Conservation (phyloP, 1,140 invertebrate genomes). For the Scaptomyza graminum region DNA sequence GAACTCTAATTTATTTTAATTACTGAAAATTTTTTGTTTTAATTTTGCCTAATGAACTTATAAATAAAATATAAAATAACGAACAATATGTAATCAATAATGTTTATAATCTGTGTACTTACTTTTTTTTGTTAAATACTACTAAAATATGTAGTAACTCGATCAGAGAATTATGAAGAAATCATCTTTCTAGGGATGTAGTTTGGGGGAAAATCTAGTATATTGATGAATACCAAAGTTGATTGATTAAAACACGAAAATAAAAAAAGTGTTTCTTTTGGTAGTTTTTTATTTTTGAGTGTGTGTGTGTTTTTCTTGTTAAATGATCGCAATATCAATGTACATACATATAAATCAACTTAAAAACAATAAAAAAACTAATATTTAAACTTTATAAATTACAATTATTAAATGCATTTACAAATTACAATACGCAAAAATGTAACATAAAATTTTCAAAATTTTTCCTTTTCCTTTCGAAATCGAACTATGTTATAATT, state of each 20-base stretch:
- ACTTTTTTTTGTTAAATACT: background rate
- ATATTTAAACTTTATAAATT: slow-evolving; percentile 62
- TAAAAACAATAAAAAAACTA: slow-evolving; percentile 75
- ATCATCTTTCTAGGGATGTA: no score
- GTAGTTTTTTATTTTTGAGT: slow-evolving; percentile 57
- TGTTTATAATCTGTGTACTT: background rate
- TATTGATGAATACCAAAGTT: background rate
- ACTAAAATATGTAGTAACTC: no score
- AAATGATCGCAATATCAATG: slow-evolving; percentile 49
- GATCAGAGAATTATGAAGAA: no score
- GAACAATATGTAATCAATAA: slow-evolving; percentile 38
- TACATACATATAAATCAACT: slow-evolving; percentile 44
- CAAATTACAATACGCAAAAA: slow-evolving; percentile 51
- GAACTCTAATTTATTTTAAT: slow-evolving; percentile 59
- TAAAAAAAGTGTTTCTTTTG: slow-evolving; percentile 17
- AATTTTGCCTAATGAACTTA: slow-evolving; percentile 39
- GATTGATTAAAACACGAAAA: background rate
- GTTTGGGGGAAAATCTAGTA: no score
- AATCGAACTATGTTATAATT: slow-evolving; percentile 23
- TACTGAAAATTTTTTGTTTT: slow-evolving; percentile 40
- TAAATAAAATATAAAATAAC: slow-evolving; percentile 57
- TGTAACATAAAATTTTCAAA: slow-evolving; percentile 57
- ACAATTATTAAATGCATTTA: slow-evolving; percentile 74
- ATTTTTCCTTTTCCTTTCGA: slow-evolving; percentile 36
- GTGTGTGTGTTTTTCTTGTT: slow-evolving; percentile 48